Conservation (phyloP, 1,140 invertebrate genomes). For the Polypedilum pembai region DNA sequence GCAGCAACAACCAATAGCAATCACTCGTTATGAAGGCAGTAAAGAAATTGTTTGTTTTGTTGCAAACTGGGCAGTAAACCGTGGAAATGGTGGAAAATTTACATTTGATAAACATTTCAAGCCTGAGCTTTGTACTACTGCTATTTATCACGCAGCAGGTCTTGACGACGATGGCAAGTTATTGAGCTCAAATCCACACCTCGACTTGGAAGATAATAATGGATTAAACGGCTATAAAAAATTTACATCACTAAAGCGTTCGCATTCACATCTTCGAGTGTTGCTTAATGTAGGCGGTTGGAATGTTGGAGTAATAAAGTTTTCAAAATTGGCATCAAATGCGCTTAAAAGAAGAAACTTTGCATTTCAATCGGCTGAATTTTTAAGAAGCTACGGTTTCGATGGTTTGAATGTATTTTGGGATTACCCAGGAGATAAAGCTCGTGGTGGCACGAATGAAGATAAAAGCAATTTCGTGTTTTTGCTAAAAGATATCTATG, state of each 20-base stretch:
- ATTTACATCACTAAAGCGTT: conserved; percentile 48
- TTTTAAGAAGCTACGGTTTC: conserved; percentile 54
- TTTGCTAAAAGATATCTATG: conserved; percentile 53
- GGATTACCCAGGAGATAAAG: conserved; percentile 53
- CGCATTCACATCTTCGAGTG: conserved; percentile 53
- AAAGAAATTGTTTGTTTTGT: neutral
- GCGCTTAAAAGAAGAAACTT: conserved; percentile 46
- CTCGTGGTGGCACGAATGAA: conserved; percentile 49
- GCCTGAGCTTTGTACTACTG: neutral
- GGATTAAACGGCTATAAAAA: conserved; percentile 52
- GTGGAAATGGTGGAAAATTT: neutral
- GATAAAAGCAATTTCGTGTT: conserved; percentile 57
- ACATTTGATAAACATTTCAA: neutral
- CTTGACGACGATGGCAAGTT: neutral
- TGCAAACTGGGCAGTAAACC: neutral
- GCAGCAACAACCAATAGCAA: neutral
- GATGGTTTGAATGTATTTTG: conserved; percentile 62
- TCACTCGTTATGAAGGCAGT: no score
- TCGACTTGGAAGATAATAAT: conserved; percentile 52
- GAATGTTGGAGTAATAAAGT: conserved; percentile 62
- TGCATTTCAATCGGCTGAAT: conserved; percentile 48
- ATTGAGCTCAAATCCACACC: conserved; percentile 46
- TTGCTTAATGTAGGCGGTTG: conserved; percentile 61
- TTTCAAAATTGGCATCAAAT: conserved; percentile 51
- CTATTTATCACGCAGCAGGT: neutral